These are phyloP conservation scores for Biston stratarius DNA, from an alignment of 2,888 invertebrate species.

Conservation along the genomic window DNA sequence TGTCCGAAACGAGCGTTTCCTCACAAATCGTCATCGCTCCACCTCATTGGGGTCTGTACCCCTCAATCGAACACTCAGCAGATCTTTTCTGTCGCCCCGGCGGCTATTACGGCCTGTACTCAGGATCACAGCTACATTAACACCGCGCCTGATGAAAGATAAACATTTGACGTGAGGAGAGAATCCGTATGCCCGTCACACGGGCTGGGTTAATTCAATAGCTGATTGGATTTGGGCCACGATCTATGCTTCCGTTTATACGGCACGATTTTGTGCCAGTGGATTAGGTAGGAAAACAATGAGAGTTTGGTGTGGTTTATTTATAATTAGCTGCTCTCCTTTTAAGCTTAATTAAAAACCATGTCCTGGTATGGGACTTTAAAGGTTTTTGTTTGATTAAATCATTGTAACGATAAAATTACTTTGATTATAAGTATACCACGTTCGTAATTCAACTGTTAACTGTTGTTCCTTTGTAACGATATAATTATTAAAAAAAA, in stretches of 20 bases:
- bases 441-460: no score
- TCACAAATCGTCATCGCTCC: slow-evolving; percentile 48
- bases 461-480: no score
- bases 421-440: no score
- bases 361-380: not conserved
- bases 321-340: not conserved
- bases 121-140: slow-evolving; percentile 77
- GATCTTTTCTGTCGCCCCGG: slow-evolving; percentile 56
- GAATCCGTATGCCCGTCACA: slow-evolving; percentile 86
- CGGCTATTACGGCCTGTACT: slow-evolving; percentile 70
- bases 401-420: not conserved
- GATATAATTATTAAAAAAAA: no score
- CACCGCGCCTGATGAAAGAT: slow-evolving; percentile 83
- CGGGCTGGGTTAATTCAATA: slow-evolving; percentile 85
- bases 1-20: slow-evolving; percentile 41
- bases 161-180: slow-evolving; percentile 84
- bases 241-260: slow-evolving; percentile 73
- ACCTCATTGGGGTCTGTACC: slow-evolving; percentile 51
- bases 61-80: slow-evolving; percentile 60
- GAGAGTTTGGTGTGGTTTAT: slow-evolving; percentile 11
- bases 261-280: slow-evolving; percentile 53
- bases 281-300: slow-evolving; percentile 20
- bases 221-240: slow-evolving; percentile 85
- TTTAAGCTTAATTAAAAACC: not conserved
- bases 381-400: no score